Base-by-base conservation (phyloP, 2,797 vertebrate species). In the Ambastaia sidthimunki region DNA sequence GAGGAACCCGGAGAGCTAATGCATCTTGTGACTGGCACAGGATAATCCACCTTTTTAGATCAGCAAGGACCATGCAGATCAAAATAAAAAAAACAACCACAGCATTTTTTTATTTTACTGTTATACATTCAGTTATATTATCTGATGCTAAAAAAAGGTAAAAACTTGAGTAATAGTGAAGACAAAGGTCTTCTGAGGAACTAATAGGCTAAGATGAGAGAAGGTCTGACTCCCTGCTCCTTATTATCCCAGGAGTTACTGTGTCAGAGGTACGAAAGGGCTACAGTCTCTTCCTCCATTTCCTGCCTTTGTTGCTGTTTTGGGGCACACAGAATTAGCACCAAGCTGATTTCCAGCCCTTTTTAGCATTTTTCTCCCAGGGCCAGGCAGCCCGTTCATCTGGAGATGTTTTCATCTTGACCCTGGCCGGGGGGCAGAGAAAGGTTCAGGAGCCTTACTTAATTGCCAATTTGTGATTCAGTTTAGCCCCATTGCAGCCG, bases 221-320 rank as follows among this genome's bases (percentile, higher is more conserved):
- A 88, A 84, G 84, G 57, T 41, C 48, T 21, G 44, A 66, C 21
- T 65, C 69, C 34, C 80, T 87, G 91, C 91, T 93, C 93, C 94
- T 95, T 93, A 96, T 96, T 93, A 94, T 89, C 86, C 91, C 93
- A 91, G 94, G 95, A 95, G 93, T 70, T 82, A 92, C 91, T 63
- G 90, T 94, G 94, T 95, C 93, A 93, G 93, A 87, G 91, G 91
- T 91, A 90, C 90, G 90, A 91, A 85, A 85, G 90, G 88, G 85
- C 81, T 80, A 65, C 44, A 81, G 78, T 87, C 88, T 83, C 80
- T 55, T 66, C 85, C 88, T 88, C 85, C 84, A 90, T 91, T 93
- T 92, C 89, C 89, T 80, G 63, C 71, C 78, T 89, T 92, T 93
- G 92, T 94, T 88, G 68, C 88, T 62, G 62, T 88, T 89, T 91